Conservation (phyloP, 2,797 vertebrate genomes). For the Arnoldichthys spilopterus region DNA sequence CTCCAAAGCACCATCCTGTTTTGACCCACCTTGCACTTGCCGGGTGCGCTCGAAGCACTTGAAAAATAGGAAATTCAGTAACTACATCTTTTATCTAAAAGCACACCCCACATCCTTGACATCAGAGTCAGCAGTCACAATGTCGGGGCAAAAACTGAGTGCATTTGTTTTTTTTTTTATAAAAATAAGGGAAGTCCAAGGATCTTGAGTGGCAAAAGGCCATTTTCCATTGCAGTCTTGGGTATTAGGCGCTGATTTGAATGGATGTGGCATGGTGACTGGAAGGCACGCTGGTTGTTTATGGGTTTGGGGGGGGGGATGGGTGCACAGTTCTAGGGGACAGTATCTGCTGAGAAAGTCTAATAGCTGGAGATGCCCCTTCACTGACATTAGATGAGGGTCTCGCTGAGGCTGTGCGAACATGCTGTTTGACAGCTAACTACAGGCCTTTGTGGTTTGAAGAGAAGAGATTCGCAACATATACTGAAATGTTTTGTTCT, state of each 20-base stretch:
- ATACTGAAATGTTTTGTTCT: slow-evolving; percentile 34
- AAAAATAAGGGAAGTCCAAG: slow-evolving; percentile 34
- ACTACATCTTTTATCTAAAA: slow-evolving; percentile 49
- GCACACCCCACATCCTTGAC: slow-evolving; percentile 48
- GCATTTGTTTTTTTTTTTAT: slow-evolving; percentile 39
- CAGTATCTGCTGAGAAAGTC: slow-evolving; percentile 31
- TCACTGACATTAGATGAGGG: slow-evolving; percentile 36
- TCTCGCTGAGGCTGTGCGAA: slow-evolving; percentile 27
- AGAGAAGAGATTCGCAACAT: slow-evolving; percentile 30
- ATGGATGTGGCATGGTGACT: slow-evolving; percentile 47
- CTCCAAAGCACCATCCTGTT: slow-evolving; percentile 57
- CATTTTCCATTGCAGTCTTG: slow-evolving; percentile 40
- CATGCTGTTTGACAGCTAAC: slow-evolving; percentile 36
- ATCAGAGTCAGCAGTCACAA: slow-evolving; percentile 34
- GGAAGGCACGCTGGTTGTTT: slow-evolving; percentile 43
- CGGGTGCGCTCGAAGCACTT: slow-evolving; percentile 38
- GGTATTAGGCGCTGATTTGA: slow-evolving; percentile 32
- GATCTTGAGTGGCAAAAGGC: slow-evolving; percentile 50
- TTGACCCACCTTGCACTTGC: slow-evolving; percentile 43
- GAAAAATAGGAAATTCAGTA: slow-evolving; percentile 47
- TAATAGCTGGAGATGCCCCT: slow-evolving; percentile 41
- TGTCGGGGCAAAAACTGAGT: slow-evolving; percentile 16
- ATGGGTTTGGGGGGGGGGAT: slow-evolving; percentile 14
- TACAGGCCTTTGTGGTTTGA: slow-evolving; percentile 9
- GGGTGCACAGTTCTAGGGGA: slow-evolving; percentile 26